phyloP scores from a whole-genome alignment of 2,888 invertebrate genomes.

The Trichopoda pennipes region DNA sequence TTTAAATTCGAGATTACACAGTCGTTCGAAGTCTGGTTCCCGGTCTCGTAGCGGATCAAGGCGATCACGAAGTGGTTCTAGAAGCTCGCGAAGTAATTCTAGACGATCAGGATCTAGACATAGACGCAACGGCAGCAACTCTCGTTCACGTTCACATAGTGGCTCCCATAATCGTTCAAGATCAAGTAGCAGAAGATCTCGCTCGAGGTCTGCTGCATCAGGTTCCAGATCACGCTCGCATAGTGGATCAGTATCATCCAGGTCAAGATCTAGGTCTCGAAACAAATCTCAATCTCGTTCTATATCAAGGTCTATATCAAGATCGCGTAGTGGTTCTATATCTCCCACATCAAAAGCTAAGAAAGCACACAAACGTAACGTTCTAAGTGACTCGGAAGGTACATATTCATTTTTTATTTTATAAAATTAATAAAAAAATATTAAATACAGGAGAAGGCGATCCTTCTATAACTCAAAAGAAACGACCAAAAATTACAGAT shows the following conservation, averaged over 20 bases:
- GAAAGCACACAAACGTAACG: slow-evolving; percentile 74
- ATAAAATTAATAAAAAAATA: slow-evolving; percentile 6
- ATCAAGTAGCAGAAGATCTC: slow-evolving; percentile 47
- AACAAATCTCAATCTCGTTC: slow-evolving; percentile 70
- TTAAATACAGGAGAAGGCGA: slow-evolving; percentile 71
- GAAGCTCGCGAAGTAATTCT: slow-evolving; percentile 63
- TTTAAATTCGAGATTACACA: slow-evolving; percentile 63
- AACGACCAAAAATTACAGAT: slow-evolving; percentile 83
- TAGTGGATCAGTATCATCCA: slow-evolving; percentile 68
- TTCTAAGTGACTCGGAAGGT: slow-evolving; percentile 84
- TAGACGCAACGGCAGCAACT: slow-evolving; percentile 70
- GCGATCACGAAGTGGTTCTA: slow-evolving; percentile 71
- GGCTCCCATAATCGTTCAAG: slow-evolving; percentile 68
- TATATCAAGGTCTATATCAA: slow-evolving; percentile 46
- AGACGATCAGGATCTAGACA: slow-evolving; percentile 66
- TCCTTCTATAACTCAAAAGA: slow-evolving; percentile 70
- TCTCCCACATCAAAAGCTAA: slow-evolving; percentile 68
- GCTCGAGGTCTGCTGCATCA: slow-evolving; percentile 67
- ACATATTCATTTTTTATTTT: slow-evolving; percentile 72
- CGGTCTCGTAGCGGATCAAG: slow-evolving; percentile 69
- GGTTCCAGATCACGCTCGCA: slow-evolving; percentile 70
- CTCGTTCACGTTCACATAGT: slow-evolving; percentile 70
- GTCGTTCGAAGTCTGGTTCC: slow-evolving; percentile 50
- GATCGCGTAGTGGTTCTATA: slow-evolving; percentile 58
- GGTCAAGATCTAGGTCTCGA: slow-evolving; percentile 72